Percentiles rank a stretch among this genome's conserved stretches.
Conservation (phyloP, 1,140 invertebrate species). For the Bicyclus anynana region DNA sequence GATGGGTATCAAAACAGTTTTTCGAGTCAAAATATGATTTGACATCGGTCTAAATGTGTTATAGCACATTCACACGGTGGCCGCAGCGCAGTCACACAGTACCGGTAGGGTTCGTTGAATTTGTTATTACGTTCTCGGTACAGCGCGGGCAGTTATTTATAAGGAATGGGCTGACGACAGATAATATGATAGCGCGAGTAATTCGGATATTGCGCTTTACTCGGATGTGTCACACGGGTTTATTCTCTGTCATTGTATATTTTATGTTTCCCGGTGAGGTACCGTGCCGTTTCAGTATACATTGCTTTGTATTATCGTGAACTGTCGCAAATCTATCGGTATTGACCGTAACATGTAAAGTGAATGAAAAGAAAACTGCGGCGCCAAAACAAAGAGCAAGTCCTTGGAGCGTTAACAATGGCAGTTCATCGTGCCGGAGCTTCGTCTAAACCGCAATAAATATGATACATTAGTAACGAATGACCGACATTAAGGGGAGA, state of each 20-base stretch:
- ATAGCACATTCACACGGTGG: slow-evolving; percentile 71
- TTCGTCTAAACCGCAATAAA: slow-evolving; percentile 65
- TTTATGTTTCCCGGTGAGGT: too few relatives aligned
- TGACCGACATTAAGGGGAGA: slow-evolving; percentile 75
- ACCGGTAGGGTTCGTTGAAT: slow-evolving; percentile 76
- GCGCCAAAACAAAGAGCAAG: slow-evolving; percentile 37
- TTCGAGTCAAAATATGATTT: slow-evolving; percentile 52
- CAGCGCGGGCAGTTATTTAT: slow-evolving; percentile 63
- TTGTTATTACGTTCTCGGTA: slow-evolving; percentile 75
- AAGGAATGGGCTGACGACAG: slow-evolving; percentile 65
- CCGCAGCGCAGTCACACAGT: slow-evolving; percentile 63
- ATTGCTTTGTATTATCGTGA: too few relatives aligned
- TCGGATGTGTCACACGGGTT: slow-evolving; percentile 28
- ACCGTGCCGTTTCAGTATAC: too few relatives aligned
- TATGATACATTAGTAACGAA: slow-evolving; percentile 70
- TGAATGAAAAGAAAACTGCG: slow-evolving; percentile 5
- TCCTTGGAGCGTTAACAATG: slow-evolving; percentile 58
- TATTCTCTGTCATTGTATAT: slow-evolving; percentile 12
- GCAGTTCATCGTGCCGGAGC: slow-evolving; percentile 46
- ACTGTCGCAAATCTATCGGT: too few relatives aligned
- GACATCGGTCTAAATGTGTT: slow-evolving; percentile 51
- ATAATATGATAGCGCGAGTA: slow-evolving; percentile 52
- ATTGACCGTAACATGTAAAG: background rate
- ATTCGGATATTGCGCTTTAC: slow-evolving; percentile 42
- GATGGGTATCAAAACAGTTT: slow-evolving; percentile 51